Evolutionary conservation across 2,113 vertebrate genomes (phyloP).

Genomic region (Microtus pennsylvanicus): DNA sequence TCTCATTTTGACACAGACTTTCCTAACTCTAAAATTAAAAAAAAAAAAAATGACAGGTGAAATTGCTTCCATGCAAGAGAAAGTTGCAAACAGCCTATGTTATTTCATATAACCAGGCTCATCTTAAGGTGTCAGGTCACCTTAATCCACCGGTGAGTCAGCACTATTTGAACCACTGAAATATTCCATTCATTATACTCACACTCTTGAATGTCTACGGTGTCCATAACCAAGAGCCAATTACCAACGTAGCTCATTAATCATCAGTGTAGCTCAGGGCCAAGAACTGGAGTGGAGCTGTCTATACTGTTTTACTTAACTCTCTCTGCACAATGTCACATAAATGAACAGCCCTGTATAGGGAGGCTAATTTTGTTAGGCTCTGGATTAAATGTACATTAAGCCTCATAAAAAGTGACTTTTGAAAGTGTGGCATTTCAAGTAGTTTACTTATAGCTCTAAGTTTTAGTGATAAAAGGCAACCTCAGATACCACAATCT

Average conservation of each 20-base stretch:
- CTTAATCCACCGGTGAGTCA: constrained; percentile 59
- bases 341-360: constrained; percentile 21
- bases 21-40: constrained; percentile 11
- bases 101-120: constrained; percentile 34
- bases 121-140: constrained; percentile 13
- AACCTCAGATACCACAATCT: not conserved
- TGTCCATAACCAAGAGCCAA: constrained; percentile 65
- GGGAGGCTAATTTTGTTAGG: not conserved
- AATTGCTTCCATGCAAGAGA: not conserved
- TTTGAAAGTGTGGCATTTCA: not conserved
- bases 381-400: constrained; percentile 29
- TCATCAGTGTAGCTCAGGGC: constrained; percentile 25
- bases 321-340: constrained; percentile 29
- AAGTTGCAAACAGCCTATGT: constrained; percentile 42
- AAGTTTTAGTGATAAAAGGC: constrained; percentile 36
- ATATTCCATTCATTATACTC: constrained; percentile 34
- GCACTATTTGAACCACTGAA: constrained; percentile 37
- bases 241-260: constrained; percentile 64
- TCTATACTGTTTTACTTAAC: constrained; percentile 34
- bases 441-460: constrained; percentile 18
- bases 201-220: constrained; percentile 53
- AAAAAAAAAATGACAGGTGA: not conserved
- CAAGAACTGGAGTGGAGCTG: constrained; percentile 41
- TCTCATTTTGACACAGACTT: not conserved
- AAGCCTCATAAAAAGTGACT: constrained; percentile 7